Base-by-base conservation (phyloP, 2,888 invertebrate species). In the Rhodophaea formosa region DNA sequence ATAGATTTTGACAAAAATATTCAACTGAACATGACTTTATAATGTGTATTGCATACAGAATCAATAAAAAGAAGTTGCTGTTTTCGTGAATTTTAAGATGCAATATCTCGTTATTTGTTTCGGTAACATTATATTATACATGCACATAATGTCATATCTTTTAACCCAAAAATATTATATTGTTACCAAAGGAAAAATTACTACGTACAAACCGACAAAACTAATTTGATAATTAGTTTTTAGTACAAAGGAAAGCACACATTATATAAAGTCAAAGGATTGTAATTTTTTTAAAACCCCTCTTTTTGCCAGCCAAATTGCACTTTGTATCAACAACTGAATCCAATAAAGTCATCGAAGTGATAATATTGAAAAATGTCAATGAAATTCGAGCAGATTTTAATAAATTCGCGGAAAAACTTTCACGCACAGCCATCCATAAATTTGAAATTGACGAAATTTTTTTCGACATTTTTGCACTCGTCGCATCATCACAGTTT, bases 401-500 rank as follows among this genome's bases (percentile, higher is more conserved):
- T 5, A 49, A 49, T n/a, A n/a, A n/a, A n/a, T n/a, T n/a, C n/a
- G n/a, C n/a, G n/a, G n/a, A n/a, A n/a, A n/a, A 15, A 7, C 32
- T n/a, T 32, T 49, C 49, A 15, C 15, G 46, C 23, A 46, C 46
- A 0, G 32, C 32, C 10, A 15, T n/a, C n/a, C n/a, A n/a, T n/a
- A n/a, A n/a, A n/a, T n/a, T n/a, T n/a, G n/a, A n/a, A n/a, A 23
- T 46, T 23, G 46, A 5, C 46, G 46, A 46, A n/a, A 12, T 23
- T n/a, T n/a, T n/a, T n/a, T n/a, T n/a, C n/a, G n/a, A n/a, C n/a
- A n/a, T n/a, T 60, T 62, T 56, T 53, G 16, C 32, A 29, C 47
- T 68, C 71, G 32, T 14, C 49, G 46, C 49, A 32, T 49, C 47
- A 47, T 47, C 49, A 32, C 15, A 32, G 32, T 30, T 32, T 10